Base-by-base conservation (phyloP, 2,113 vertebrate genomes). In the Pao palembangensis region DNA sequence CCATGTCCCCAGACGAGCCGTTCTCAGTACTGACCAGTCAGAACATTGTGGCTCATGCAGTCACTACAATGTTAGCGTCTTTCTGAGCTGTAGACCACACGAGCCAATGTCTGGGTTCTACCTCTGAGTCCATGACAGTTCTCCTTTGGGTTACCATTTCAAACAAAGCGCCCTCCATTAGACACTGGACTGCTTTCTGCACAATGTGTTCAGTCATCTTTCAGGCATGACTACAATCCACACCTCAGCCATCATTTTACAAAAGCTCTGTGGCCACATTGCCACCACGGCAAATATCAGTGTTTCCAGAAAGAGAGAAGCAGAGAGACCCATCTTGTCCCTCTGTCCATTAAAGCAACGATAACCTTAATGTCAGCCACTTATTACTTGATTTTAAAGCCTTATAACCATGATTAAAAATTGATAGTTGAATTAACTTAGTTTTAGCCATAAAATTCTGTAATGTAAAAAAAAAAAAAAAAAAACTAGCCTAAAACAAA, bases 321-420 rank as follows among this genome's bases (percentile, higher is more conserved):
- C 55, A 41, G 63, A 79, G 85, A 71, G 71, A 72, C 79, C n/a
- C 55, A 7, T 4, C 56, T 13, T 50, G 69, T 84, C 81, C 69
- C 85, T 80, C 82, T 23, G 74, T 78, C 75, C 76, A 79, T 87
- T 91, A 91, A 91, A 91, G 86, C 88, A 90, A 85, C 82, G 83
- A 90, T 85, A 91, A 88, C 85, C 84, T 83, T 87, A 83, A 88
- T 81, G 81, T 88, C 85, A 76, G 83, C 87, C 85, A 88, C 87
- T 88, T 90, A 88, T 88, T 88, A 90, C 87, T 88, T 71, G 75
- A 81, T 88, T 86, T 90, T 92, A 92, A 91, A 92, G 90, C 91
- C 88, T 90, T 91, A 85, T 85, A 92, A 92, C 89, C 91, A 90
- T 79, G 74, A 78, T 87, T 88, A 76, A 84, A 87, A 86, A 85